A percentile compares a stretch with the other conserved stretches of the same genome.
Conservation (phyloP, 2,113 vertebrate genomes). For the Amia ocellicauda region DNA sequence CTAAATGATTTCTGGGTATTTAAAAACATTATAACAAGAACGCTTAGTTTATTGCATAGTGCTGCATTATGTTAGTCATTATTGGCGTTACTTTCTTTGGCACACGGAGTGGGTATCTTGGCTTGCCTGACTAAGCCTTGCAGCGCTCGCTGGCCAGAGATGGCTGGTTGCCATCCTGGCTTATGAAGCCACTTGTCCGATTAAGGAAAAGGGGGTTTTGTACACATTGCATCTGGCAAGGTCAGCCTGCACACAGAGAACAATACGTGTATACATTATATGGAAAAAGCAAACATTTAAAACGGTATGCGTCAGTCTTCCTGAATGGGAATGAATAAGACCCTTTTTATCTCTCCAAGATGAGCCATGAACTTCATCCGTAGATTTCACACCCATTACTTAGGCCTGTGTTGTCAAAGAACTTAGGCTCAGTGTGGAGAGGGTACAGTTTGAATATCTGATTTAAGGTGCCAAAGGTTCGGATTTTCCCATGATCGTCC, state of each 20-base stretch:
- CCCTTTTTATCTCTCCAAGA: conserved; percentile 57
- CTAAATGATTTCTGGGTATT: conserved; percentile 9
- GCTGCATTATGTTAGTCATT: conserved; percentile 13
- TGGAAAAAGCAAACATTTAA: conserved; percentile 55
- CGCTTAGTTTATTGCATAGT: conserved; percentile 9
- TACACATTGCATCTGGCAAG: conserved; percentile 48
- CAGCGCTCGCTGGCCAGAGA: conserved; percentile 33
- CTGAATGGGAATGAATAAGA: conserved; percentile 58
- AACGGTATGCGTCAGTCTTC: conserved; percentile 42
- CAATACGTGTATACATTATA: conserved; percentile 54
- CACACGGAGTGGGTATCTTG: conserved; percentile 5
- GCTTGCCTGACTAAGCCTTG: conserved; percentile 1
- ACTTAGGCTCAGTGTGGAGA: conserved; percentile 52
- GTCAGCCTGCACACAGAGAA: conserved; percentile 44
- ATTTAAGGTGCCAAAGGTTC: conserved; percentile 67
- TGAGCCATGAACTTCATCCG: conserved; percentile 42
- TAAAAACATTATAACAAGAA: conserved; percentile 8
- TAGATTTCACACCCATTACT: conserved; percentile 61
- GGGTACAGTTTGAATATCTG: conserved; percentile 44
- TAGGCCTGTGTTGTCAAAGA: conserved; percentile 58
- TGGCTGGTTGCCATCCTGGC: conserved; percentile 66
- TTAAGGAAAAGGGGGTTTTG: conserved; percentile 63
- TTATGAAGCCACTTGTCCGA: conserved; percentile 59
- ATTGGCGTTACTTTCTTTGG: conserved; percentile 15
- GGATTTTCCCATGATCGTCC: conserved; percentile 66